phyloP scores from a whole-genome alignment of 2,888 invertebrate genomes.

The Drosophila helvetica region DNA sequence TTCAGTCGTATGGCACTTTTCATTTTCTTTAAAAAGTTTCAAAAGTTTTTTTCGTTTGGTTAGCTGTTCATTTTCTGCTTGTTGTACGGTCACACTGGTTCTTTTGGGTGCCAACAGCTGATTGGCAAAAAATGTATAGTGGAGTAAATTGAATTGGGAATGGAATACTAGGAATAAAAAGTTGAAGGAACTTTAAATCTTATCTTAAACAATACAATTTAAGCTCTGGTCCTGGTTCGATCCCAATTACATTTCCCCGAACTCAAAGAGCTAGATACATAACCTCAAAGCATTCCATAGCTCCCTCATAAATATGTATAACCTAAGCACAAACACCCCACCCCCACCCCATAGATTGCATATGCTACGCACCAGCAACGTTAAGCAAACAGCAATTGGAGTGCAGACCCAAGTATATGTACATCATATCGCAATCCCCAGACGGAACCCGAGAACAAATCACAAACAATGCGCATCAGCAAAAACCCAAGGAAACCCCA shows the following conservation, averaged over 20 bases:
- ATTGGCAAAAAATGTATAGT: no score
- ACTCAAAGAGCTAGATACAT: neutral
- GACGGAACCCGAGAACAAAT: neutral
- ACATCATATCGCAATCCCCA: neutral
- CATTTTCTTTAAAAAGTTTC: neutral
- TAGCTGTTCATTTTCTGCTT: no score
- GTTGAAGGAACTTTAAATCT: no score
- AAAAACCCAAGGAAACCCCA: neutral
- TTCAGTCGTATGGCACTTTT: neutral
- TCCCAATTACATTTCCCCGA: neutral
- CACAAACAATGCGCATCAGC: neutral
- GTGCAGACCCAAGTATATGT: neutral
- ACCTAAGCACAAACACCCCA: neutral
- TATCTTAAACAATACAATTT: no score
- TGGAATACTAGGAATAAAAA: no score
- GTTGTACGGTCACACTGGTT: no score
- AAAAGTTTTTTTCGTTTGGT: no score
- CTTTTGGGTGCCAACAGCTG: no score
- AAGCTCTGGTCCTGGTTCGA: no score
- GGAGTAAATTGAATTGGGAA: no score
- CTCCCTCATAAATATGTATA: neutral
- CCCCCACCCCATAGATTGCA: neutral
- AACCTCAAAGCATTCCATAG: neutral
- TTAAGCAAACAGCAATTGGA: neutral
- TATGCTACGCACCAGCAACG: neutral